Conservation (phyloP, 2,113 vertebrate genomes). For the Octodon degus region DNA sequence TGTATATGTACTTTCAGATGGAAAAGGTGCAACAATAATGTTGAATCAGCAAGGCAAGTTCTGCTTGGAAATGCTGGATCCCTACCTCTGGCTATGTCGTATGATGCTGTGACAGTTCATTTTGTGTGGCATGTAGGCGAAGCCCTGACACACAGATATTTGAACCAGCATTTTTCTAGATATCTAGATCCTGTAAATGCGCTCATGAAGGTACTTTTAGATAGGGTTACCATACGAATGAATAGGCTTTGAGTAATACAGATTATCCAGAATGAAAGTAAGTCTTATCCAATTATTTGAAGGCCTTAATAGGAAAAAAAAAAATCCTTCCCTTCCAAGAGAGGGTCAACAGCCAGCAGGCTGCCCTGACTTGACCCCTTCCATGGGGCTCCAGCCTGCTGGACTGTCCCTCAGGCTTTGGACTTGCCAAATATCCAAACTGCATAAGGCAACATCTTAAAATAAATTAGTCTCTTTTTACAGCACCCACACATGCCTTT, state of each 20-base stretch:
- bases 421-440: neutral
- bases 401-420: neutral
- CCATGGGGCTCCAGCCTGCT: neutral
- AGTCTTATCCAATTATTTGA: neutral
- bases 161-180: neutral
- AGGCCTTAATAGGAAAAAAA: neutral
- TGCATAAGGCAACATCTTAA: neutral
- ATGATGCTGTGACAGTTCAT: neutral
- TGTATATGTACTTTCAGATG: fast-evolving
- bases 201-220: neutral
- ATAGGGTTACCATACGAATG: neutral
- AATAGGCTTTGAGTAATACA: neutral
- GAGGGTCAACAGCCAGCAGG: neutral
- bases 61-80: neutral
- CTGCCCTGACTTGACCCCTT: neutral
- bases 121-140: neutral
- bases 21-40: neutral
- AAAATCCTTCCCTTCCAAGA: neutral
- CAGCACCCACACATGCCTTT: no score
- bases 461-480: neutral
- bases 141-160: neutral
- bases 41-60: neutral
- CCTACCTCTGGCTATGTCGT: neutral
- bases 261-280: neutral
- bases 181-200: neutral